Percentiles rank a stretch among this genome's conserved stretches.
phyloP scores from a whole-genome alignment of 1,140 invertebrate species.

The Drosophila lacteicornis region DNA sequence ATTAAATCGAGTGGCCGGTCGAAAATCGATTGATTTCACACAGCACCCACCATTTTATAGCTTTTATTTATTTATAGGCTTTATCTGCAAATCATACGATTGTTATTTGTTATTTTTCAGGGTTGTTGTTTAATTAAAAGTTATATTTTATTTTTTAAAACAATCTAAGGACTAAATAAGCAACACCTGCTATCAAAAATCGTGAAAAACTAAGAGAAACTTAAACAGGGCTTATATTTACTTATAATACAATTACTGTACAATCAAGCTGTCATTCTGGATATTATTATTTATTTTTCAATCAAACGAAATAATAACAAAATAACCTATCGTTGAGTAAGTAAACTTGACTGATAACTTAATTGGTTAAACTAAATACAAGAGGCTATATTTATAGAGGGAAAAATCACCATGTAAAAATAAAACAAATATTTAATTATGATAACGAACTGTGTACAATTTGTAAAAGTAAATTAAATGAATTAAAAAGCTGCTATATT shows the following conservation, averaged over 20 bases:
- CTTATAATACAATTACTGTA: slow-evolving; percentile 1
- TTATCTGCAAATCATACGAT: slow-evolving; percentile 6
- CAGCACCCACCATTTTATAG: slow-evolving; percentile 11
- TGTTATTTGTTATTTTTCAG: not conserved
- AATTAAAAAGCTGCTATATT: no score
- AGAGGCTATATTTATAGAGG: not conserved
- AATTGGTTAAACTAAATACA: not conserved
- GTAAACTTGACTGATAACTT: slow-evolving; percentile 11
- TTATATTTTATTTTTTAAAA: not conserved
- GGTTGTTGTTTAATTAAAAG: not conserved
- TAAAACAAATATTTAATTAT: not conserved
- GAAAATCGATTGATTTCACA: slow-evolving; percentile 13
- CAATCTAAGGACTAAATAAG: not conserved
- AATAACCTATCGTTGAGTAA: not conserved
- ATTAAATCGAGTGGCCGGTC: slow-evolving; percentile 10
- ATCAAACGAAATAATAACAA: not conserved
- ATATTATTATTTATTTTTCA: slow-evolving; percentile 3
- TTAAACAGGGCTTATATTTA: not conserved
- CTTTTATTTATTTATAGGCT: slow-evolving; percentile 7
- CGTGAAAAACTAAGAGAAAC: not conserved
- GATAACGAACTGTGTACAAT: no score
- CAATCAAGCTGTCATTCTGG: not conserved
- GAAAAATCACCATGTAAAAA: slow-evolving; percentile 2
- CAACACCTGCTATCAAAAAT: not conserved
- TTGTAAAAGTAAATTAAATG: no score